phyloP scores from a whole-genome alignment of 2,113 vertebrate genomes.

The Onychostoma macrolepis region DNA sequence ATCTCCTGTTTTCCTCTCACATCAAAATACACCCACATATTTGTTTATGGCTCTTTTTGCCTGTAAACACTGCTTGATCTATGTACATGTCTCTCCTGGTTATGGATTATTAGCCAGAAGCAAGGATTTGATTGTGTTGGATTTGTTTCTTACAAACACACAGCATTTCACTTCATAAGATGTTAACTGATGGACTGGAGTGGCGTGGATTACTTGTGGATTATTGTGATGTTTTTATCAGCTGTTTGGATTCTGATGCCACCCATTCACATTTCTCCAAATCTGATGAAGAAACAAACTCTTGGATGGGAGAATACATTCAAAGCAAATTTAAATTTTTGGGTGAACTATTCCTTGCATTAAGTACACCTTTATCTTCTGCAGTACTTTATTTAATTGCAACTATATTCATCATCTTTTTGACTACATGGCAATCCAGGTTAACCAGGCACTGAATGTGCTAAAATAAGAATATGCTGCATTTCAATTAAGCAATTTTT shows the following conservation, averaged over 20 bases:
- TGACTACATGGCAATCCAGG: neutral
- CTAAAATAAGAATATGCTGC: neutral
- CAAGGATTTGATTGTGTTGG: neutral
- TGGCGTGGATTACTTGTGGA: too few species aligned
- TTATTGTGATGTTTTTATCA: too few species aligned
- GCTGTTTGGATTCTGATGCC: neutral
- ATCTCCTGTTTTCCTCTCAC: neutral
- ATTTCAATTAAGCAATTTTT: neutral
- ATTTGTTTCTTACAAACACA: neutral
- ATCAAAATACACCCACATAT: neutral
- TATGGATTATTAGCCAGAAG: neutral
- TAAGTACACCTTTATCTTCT: neutral
- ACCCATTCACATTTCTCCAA: neutral
- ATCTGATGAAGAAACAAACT: neutral
- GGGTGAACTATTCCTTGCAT: neutral
- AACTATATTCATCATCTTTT: neutral
- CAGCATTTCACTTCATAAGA: neutral
- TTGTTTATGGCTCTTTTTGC: neutral
- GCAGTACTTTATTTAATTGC: neutral
- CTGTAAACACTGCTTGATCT: neutral
- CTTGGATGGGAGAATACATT: neutral
- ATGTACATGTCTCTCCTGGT: too few species aligned
- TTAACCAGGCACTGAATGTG: neutral
- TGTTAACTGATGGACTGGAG: too few species aligned
- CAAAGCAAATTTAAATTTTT: neutral